These are phyloP conservation scores for Myotis brandtii DNA, from an alignment of 2,113 vertebrate species.

Conservation along the genomic window DNA sequence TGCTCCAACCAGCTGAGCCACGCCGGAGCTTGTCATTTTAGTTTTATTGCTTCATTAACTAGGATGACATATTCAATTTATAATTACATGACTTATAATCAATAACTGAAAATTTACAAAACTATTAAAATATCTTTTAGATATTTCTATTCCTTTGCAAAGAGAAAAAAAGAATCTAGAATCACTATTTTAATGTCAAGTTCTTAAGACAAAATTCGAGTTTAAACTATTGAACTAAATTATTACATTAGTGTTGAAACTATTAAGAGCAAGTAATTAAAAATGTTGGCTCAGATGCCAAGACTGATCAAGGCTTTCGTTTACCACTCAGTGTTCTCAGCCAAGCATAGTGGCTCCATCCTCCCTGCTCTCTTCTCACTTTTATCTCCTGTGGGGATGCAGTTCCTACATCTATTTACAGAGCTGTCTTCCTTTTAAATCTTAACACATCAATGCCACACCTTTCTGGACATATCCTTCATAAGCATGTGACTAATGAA, in stretches of 20 bases:
- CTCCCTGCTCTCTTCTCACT: neutral
- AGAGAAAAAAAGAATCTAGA: neutral
- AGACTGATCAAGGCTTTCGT: neutral
- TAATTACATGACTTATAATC: neutral
- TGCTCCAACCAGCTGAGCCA: no score
- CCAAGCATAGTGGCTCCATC: neutral
- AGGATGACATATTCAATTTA: conserved; percentile 8
- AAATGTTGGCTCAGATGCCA: neutral
- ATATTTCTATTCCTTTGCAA: neutral
- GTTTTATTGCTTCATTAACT: neutral
- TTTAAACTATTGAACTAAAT: neutral
- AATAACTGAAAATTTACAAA: conserved; percentile 2
- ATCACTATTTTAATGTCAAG: neutral
- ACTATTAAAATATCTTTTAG: neutral
- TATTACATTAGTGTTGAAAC: neutral
- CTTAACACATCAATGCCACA: neutral
- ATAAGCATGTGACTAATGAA: neutral
- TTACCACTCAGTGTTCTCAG: rapidly evolving
- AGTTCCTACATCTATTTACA: neutral
- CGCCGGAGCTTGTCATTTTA: neutral
- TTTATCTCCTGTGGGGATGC: neutral
- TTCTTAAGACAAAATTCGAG: neutral
- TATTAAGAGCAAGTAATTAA: neutral
- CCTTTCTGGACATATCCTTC: neutral
- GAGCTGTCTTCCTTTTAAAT: neutral